phyloP scores from a whole-genome alignment of 2,113 vertebrate species.

The Ictalurus furcatus region DNA sequence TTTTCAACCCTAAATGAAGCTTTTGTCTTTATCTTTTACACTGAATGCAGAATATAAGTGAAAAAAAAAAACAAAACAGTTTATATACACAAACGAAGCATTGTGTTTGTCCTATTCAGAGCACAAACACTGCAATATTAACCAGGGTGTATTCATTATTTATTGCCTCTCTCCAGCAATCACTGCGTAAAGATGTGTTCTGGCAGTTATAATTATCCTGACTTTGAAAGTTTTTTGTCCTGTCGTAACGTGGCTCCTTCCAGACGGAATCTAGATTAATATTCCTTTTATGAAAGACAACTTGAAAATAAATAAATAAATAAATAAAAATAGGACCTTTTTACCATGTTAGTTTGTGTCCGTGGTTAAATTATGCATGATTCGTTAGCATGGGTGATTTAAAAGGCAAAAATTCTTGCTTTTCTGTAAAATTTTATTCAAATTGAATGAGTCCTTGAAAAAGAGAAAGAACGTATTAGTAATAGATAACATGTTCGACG shows the following conservation, averaged over 20 bases:
- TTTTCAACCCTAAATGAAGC: background rate
- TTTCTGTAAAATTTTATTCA: background rate
- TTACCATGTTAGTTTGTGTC: background rate
- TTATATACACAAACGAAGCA: background rate
- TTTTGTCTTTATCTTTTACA: background rate
- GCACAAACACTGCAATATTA: background rate
- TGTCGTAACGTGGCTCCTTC: background rate
- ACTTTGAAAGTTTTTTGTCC: conserved; percentile 3
- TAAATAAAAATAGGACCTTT: background rate
- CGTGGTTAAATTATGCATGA: background rate
- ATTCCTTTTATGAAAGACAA: background rate
- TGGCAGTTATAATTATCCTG: conserved; percentile 25
- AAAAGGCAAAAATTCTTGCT: background rate
- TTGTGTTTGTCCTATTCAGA: background rate
- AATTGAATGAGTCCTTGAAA: background rate
- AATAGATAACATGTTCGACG: background rate
- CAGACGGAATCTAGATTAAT: background rate
- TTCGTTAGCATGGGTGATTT: background rate
- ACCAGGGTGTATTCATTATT: conserved; percentile 4
- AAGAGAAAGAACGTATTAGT: background rate
- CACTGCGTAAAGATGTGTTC: background rate
- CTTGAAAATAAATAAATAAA: no score
- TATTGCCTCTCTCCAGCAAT: background rate
- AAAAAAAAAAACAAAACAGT: background rate
- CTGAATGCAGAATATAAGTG: background rate